Percentiles rank a stretch among this genome's conserved stretches.
These are phyloP conservation scores for Peromyscus aztecus DNA, from an alignment of 2,797 vertebrate genomes.

Conservation along the genomic window DNA sequence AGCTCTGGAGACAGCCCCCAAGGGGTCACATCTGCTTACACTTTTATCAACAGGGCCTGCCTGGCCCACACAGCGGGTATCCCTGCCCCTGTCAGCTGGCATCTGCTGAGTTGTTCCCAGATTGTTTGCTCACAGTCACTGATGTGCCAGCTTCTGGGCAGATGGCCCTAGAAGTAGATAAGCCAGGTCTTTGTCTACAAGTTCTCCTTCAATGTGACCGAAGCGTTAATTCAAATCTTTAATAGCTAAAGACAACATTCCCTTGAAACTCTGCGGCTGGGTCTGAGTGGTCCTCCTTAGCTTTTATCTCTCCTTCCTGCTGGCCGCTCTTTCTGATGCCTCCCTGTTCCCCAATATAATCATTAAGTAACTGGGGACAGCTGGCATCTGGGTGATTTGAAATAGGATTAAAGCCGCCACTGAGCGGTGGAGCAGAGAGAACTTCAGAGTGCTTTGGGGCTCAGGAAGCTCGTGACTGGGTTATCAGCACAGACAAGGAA, in stretches of 20 bases:
- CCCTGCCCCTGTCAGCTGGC: not conserved
- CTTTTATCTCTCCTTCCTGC: not conserved
- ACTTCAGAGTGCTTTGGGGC: not conserved
- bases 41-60: not conserved
- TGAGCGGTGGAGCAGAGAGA: not conserved
- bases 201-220: not conserved
- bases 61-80: not conserved
- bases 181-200: not conserved
- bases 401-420: not conserved
- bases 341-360: accelerated
- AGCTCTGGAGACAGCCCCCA: not conserved
- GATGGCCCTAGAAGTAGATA: no score
- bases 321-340: accelerated
- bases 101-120: not conserved
- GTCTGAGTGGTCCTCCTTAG: accelerated
- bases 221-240: not conserved
- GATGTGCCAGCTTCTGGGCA: not conserved
- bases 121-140: not conserved
- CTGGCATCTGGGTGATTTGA: not conserved
- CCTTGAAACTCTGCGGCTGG: not conserved
- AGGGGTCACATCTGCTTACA: not conserved
- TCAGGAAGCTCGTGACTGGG: slow-evolving; percentile 72
- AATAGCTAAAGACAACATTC: not conserved
- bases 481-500: not conserved
- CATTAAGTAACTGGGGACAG: accelerated